These are phyloP conservation scores for Motacilla tschutschensis DNA, from an alignment of 2,113 vertebrate species.

Conservation along the genomic window DNA sequence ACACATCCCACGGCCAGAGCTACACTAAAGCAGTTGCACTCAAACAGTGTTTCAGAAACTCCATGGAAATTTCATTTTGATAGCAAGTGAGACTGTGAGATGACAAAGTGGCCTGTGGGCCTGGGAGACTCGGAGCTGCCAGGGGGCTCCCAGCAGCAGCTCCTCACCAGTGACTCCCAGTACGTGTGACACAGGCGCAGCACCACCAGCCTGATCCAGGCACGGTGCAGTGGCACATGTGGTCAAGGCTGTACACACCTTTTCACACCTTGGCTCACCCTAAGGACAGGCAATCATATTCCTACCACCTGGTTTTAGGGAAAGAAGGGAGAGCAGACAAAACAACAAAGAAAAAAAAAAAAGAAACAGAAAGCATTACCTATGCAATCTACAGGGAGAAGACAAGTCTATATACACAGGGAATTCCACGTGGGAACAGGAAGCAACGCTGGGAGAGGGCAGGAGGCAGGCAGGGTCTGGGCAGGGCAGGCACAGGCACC, in stretches of 20 bases:
- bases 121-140: fast-evolving
- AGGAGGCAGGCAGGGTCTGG: not conserved
- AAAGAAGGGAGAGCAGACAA: not conserved
- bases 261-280: not conserved
- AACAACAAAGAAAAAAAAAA: not conserved
- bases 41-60: not conserved
- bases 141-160: not conserved
- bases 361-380: not conserved
- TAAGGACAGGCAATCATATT: not conserved
- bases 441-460: not conserved
- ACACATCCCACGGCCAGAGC: fast-evolving
- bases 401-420: not conserved
- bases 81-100: not conserved
- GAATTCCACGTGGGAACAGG: not conserved
- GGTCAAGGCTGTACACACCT: not conserved
- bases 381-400: not conserved
- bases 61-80: not conserved
- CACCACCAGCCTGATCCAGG: not conserved
- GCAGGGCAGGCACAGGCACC: not conserved
- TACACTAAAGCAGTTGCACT: not conserved
- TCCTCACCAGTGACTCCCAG: not conserved
- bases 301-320: not conserved
- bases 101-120: not conserved
- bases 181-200: fast-evolving
- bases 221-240: not conserved